Percentiles rank a stretch among this genome's conserved stretches.
phyloP scores from a whole-genome alignment of 2,888 invertebrate species.

The Himalopsyche tibetana region DNA sequence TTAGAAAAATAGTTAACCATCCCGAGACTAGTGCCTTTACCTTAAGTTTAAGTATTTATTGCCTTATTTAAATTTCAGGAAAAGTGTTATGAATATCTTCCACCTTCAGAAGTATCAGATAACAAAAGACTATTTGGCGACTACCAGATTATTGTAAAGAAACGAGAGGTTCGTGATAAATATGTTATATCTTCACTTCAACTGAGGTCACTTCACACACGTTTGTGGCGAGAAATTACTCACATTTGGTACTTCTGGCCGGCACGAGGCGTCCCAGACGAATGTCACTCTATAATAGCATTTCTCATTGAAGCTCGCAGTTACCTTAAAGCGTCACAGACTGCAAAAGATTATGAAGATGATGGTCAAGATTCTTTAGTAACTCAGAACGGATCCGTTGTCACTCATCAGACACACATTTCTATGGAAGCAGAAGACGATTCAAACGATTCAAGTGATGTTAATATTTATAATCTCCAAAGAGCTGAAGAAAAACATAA shows the following conservation, averaged over 20 bases:
- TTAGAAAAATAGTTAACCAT: too few relatives aligned
- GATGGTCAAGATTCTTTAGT: constrained; percentile 70
- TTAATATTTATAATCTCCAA: constrained; percentile 75
- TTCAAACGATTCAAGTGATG: constrained; percentile 70
- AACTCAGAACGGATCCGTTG: constrained; percentile 55
- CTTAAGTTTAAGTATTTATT: too few relatives aligned
- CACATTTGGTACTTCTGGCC: constrained; percentile 98
- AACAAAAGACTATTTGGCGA: constrained; percentile 92
- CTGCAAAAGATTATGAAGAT: constrained; percentile 76
- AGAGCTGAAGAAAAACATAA: constrained; percentile 73
- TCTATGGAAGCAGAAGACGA: constrained; percentile 70
- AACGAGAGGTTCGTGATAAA: constrained; percentile 92
- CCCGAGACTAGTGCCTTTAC: too few relatives aligned
- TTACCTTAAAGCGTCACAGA: constrained; percentile 75
- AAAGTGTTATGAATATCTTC: constrained; percentile 93
- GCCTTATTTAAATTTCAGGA: constrained; percentile 76
- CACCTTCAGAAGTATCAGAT: constrained; percentile 93
- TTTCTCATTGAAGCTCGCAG: constrained; percentile 90
- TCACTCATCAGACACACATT: constrained; percentile 50
- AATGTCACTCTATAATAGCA: constrained; percentile 89
- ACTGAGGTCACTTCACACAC: constrained; percentile 88
- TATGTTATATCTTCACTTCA: constrained; percentile 92
- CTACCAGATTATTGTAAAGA: constrained; percentile 90
- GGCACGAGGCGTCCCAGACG: constrained; percentile 89
- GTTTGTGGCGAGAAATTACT: constrained; percentile 90